phyloP scores from a whole-genome alignment of 2,888 invertebrate genomes.

The Dryadula phaetusa region DNA sequence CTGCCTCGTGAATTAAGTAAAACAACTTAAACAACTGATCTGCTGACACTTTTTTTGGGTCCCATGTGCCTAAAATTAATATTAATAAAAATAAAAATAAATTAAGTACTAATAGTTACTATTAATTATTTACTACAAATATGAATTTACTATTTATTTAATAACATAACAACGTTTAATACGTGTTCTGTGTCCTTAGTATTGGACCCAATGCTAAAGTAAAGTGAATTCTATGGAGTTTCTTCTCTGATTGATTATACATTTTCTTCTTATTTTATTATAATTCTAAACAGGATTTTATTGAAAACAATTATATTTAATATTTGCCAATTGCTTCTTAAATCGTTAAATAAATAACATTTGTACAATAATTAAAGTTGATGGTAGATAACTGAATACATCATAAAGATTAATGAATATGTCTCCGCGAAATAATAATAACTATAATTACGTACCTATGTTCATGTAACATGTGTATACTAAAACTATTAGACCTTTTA shows the following conservation, averaged over 20 bases:
- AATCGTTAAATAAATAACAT: conserved; percentile 17
- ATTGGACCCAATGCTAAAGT: no score
- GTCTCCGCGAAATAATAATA: neutral
- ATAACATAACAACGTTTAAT: no score
- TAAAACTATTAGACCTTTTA: neutral
- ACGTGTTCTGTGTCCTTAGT: no score
- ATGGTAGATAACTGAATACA: conserved; percentile 30
- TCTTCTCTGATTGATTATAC: no score
- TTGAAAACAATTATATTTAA: neutral
- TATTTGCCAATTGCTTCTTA: neutral
- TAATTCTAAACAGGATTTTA: neutral
- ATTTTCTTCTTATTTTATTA: no score
- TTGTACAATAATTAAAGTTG: conserved; percentile 20
- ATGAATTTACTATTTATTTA: no score
- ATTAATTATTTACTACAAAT: no score
- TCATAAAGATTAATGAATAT: conserved; percentile 29
- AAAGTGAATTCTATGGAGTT: no score
- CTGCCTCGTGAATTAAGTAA: conserved; percentile 91
- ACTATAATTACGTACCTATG: neutral
- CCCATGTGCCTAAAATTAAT: conserved; percentile 86
- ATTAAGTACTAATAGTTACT: no score
- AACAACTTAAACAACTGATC: conserved; percentile 92
- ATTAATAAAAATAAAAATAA: no score
- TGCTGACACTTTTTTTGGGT: conserved; percentile 88
- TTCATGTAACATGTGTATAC: neutral